These are phyloP conservation scores for Apostichopus californicus DNA, from an alignment of 35 echinoderm and acorn worm species.

Conservation along the genomic window DNA sequence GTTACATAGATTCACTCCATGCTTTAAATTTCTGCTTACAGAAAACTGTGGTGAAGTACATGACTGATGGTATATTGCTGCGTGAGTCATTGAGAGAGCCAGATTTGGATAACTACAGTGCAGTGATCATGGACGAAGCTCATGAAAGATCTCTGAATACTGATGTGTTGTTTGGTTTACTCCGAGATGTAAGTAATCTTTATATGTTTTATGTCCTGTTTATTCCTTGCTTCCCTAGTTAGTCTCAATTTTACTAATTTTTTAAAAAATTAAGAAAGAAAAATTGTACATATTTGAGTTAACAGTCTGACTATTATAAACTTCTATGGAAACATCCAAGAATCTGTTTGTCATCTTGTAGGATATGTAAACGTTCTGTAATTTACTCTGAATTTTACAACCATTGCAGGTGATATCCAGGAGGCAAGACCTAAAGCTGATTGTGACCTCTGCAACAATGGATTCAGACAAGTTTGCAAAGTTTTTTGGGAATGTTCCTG, in stretches of 20 bases:
- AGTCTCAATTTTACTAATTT: no score
- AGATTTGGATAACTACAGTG: conserved; percentile 95
- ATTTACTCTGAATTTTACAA: neutral
- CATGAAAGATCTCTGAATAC: conserved; percentile 96
- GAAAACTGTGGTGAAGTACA: conserved; percentile 99
- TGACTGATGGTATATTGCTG: conserved; percentile 96
- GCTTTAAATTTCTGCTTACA: neutral
- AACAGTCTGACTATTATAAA: no score
- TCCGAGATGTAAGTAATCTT: conserved; percentile 72
- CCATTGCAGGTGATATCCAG: conserved; percentile 81
- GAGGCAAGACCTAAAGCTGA: conserved; percentile 93
- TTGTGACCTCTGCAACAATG: conserved; percentile 98
- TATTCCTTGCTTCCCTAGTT: no score
- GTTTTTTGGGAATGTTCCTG: conserved; percentile 97
- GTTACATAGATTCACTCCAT: no score
- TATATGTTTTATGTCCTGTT: neutral
- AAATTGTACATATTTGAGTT: no score
- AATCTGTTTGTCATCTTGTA: no score
- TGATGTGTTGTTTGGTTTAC: conserved; percentile 94
- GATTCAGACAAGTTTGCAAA: conserved; percentile 91
- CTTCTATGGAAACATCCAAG: no score
- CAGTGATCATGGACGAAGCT: conserved; percentile 98
- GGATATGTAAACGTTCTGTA: no score
- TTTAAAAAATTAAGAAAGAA: no score
- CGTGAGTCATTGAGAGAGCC: conserved; percentile 90